A percentile compares a stretch with the other conserved stretches of the same genome.
Evolutionary conservation across 2,888 invertebrate species (phyloP).

Genomic region (Epinotia nisella): DNA sequence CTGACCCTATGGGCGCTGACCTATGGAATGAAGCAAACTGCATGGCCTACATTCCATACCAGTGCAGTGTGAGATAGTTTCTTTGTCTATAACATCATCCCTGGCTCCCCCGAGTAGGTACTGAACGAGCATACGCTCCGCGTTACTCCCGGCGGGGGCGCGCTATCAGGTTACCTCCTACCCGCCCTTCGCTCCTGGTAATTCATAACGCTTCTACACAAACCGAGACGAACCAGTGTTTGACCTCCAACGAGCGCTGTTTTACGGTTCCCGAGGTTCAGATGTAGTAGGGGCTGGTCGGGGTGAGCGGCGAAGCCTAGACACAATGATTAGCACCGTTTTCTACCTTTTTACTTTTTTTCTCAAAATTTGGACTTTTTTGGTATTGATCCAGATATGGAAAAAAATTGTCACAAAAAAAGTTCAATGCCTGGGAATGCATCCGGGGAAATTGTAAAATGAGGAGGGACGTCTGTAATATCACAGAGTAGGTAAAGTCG

Average conservation of each 20-base stretch:
- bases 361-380: no score
- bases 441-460: no score
- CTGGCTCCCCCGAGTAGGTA: conserved; percentile 56
- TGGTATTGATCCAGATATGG: no score
- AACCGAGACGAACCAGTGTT: neutral
- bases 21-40: neutral
- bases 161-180: conserved; percentile 65
- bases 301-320: neutral
- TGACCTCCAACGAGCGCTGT: neutral
- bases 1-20: neutral
- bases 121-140: conserved; percentile 70
- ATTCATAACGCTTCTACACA: conserved; percentile 51
- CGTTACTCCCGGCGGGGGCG: conserved; percentile 52
- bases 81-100: conserved; percentile 52
- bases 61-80: neutral
- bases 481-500: no score
- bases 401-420: no score
- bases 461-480: no score
- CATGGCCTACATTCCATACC: neutral
- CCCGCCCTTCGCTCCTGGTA: conserved; percentile 62
- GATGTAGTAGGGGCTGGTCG: neutral
- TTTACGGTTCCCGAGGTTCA: neutral
- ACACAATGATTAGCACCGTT: neutral
- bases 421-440: no score
- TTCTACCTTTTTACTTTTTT: no score